Base-by-base conservation (phyloP, 2,888 invertebrate genomes). In the Epistrophe eligans region DNA sequence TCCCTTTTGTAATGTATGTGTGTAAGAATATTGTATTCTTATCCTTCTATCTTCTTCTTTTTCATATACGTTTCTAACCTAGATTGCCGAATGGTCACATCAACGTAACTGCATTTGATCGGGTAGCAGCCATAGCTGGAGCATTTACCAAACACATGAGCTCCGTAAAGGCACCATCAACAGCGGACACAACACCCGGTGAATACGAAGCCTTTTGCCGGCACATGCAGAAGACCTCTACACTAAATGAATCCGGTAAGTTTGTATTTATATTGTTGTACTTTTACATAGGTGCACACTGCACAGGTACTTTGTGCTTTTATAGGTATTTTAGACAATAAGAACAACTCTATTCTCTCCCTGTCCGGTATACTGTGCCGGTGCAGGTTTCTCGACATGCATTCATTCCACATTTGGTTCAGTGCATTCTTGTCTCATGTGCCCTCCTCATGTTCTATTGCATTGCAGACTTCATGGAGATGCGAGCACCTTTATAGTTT, bases 71-170 rank as follows among this genome's bases (percentile, higher is more conserved):
- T 9, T 7, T 11, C 7, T 17, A 8, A 35, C 19, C 2, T 76
- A 96, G 96, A 91, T 94, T 97, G 89, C 96, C 96, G 84, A 97
- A 97, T 93, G 97, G 97, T 80, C 96, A 97, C 93, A 95, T 97
- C 91, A 97, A 97, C 93, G 96, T 97, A 91, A 95, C 90, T 88
- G 93, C 93, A 88, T 93, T 93, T 89, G 92, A 93, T 91, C 91
- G 92, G 19, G 91, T 93, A 91, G 92, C 93, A 74, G 92, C 93
- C 77, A 92, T 93, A 84, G 93, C 93, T 77, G 92, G 92, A 64
- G 93, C 93, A 52, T 93, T 93, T 58, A 93, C 92, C 80, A 92
- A 91, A 83, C 93, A 93, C 90, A 93, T 93, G 93, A 90, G 91
- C 88, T 91, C 92, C 71, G 92, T 92, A 88, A 93, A 92, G 88